These are phyloP conservation scores for Monopterus albus DNA, from an alignment of 2,113 vertebrate species.

Conservation along the genomic window DNA sequence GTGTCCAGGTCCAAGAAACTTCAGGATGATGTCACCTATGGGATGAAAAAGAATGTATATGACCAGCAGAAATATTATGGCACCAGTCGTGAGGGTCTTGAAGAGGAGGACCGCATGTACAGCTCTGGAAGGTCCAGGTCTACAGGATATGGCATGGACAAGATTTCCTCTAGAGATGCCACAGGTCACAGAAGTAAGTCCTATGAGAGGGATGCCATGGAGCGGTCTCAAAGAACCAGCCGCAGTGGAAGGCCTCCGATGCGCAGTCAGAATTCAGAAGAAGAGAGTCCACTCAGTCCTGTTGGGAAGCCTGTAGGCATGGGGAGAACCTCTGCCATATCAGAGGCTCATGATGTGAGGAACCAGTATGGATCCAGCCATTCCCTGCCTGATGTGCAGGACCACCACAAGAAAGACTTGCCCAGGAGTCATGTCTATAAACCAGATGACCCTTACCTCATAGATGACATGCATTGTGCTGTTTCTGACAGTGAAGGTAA, in stretches of 20 bases:
- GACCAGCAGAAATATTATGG: conserved; percentile 96
- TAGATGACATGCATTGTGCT: conserved; percentile 98
- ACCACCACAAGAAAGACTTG: conserved; percentile 94
- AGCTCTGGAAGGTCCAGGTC: conserved; percentile 88
- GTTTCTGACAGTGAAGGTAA: conserved; percentile 99
- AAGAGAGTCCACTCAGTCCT: conserved; percentile 95
- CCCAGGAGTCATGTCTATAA: conserved; percentile 95
- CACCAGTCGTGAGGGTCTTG: conserved; percentile 87
- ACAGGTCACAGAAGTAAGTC: conserved; percentile 90
- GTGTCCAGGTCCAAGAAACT: conserved; percentile 91
- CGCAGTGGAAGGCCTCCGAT: conserved; percentile 88
- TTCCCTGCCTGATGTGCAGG: conserved; percentile 98
- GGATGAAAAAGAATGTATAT: conserved; percentile 93
- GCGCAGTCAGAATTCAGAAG: conserved; percentile 93
- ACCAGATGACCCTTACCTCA: conserved; percentile 95
- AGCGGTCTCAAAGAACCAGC: conserved; percentile 88
- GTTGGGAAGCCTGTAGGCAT: conserved; percentile 88
- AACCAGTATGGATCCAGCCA: conserved; percentile 98
- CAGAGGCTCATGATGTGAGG: conserved; percentile 89
- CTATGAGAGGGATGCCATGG: conserved; percentile 90
- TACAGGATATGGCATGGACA: conserved; percentile 91
- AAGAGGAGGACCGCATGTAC: conserved; percentile 92
- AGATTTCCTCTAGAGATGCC: conserved; percentile 88
- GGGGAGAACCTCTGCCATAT: conserved; percentile 82
- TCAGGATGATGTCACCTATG: conserved; percentile 91